Percentiles rank a stretch among this genome's conserved stretches.
These are phyloP conservation scores for Ptychochromis oligacanthus DNA, from an alignment of 2,113 vertebrate genomes.

Conservation along the genomic window DNA sequence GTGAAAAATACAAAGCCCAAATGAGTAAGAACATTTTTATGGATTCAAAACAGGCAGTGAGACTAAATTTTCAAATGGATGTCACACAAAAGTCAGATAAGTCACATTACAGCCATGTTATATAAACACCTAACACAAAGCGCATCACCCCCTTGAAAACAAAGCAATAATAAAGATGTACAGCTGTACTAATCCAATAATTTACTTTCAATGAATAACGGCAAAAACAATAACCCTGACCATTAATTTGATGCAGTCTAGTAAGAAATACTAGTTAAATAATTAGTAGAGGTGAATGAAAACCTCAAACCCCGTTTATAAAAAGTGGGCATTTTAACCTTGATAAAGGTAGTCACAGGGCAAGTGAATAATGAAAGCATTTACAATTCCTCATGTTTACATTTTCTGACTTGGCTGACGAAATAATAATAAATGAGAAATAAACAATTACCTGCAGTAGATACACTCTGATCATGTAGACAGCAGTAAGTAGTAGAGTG, in stretches of 20 bases:
- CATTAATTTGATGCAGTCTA: neutral
- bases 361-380: neutral
- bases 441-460: slow-evolving; percentile 89
- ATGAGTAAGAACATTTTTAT: neutral
- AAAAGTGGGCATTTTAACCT: neutral
- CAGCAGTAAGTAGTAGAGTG: slow-evolving; percentile 88
- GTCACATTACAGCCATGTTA: neutral
- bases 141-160: neutral
- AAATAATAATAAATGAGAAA: neutral
- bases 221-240: neutral
- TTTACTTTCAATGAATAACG: neutral
- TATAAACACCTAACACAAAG: neutral
- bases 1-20: neutral
- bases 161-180: neutral
- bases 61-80: too few species aligned
- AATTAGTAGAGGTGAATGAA: neutral
- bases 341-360: neutral
- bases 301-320: neutral
- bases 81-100: neutral
- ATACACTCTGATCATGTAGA: slow-evolving; percentile 99
- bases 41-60: too few species aligned
- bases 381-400: neutral
- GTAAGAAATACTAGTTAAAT: neutral
- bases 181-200: neutral
- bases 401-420: neutral